phyloP scores from a whole-genome alignment of 92 coral and sea anemone species.

The Epizoanthus fatuus region DNA sequence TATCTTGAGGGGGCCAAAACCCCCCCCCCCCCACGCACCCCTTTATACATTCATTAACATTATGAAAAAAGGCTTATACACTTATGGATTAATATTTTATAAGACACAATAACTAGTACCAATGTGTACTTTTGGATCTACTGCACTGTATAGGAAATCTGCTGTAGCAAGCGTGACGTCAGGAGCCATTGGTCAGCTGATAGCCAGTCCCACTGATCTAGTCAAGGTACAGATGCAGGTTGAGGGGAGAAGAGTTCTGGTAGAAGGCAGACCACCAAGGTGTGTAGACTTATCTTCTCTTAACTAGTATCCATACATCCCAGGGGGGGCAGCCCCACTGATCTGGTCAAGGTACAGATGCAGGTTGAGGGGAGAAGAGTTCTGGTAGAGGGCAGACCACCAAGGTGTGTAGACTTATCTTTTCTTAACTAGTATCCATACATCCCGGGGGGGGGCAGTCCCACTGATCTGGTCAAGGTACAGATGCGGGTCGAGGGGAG shows the following conservation, averaged over 20 bases:
- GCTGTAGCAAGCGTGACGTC: constrained; percentile 95
- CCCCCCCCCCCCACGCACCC: too few relatives aligned
- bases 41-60: not conserved
- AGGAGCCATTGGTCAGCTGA: constrained; percentile 97
- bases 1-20: too few relatives aligned
- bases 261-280: constrained; percentile 87
- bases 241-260: constrained; percentile 94
- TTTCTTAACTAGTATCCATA: too few relatives aligned
- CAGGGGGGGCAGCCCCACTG: constrained; percentile 80
- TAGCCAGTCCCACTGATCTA: constrained; percentile 94
- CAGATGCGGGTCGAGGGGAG: constrained; percentile 99
- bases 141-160: constrained; percentile 83
- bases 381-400: constrained; percentile 84
- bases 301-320: not conserved
- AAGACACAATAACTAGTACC: too few relatives aligned
- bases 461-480: constrained; percentile 91
- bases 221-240: constrained; percentile 99
- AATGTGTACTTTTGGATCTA: too few relatives aligned
- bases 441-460: too few relatives aligned
- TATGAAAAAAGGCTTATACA: too few relatives aligned
- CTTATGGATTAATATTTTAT: not conserved
- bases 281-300: not conserved
- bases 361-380: constrained; percentile 98
- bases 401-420: constrained; percentile 76
- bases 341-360: constrained; percentile 96